These are phyloP conservation scores for Cetonia aurata DNA, from an alignment of 2,888 invertebrate species.

Conservation along the genomic window DNA sequence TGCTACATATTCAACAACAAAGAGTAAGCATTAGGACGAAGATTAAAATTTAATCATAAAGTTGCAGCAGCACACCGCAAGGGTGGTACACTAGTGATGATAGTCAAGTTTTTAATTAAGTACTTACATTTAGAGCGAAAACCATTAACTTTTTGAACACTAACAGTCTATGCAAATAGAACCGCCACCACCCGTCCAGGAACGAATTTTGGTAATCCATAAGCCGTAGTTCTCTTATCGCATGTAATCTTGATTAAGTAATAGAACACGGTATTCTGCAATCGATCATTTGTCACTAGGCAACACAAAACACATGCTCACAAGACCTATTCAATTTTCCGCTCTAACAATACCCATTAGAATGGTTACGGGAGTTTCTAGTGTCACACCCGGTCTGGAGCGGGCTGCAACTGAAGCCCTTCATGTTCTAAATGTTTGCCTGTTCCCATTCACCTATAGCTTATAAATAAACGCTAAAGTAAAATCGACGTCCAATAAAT, in stretches of 20 bases:
- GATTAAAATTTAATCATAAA: constrained; percentile 15
- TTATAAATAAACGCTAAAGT: constrained; percentile 38
- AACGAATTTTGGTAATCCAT: constrained; percentile 1
- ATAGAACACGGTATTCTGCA: constrained; percentile 25
- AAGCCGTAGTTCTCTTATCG: constrained; percentile 8
- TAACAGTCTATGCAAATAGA: constrained; percentile 35
- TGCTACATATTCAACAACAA: constrained; percentile 14
- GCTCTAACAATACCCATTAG: constrained; percentile 22
- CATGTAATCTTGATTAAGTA: constrained; percentile 24
- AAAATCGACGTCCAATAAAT: constrained; percentile 39
- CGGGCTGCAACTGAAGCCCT: constrained; percentile 21
- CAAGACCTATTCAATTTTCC: constrained; percentile 26
- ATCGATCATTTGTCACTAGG: constrained; percentile 26
- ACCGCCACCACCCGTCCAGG: background rate
- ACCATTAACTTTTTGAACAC: constrained; percentile 36
- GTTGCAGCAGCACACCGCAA: constrained; percentile 5
- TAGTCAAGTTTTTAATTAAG: constrained; percentile 36
- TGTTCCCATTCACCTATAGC: constrained; percentile 20
- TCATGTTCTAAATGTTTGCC: constrained; percentile 27
- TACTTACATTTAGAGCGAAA: constrained; percentile 34
- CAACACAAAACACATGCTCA: constrained; percentile 23
- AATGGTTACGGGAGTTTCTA: constrained; percentile 22
- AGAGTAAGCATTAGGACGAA: constrained; percentile 5
- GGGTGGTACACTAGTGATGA: background rate
- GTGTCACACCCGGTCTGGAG: constrained; percentile 4